These are phyloP conservation scores for Reticulitermes lucifugus DNA, from an alignment of 2,888 invertebrate species.

Conservation along the genomic window DNA sequence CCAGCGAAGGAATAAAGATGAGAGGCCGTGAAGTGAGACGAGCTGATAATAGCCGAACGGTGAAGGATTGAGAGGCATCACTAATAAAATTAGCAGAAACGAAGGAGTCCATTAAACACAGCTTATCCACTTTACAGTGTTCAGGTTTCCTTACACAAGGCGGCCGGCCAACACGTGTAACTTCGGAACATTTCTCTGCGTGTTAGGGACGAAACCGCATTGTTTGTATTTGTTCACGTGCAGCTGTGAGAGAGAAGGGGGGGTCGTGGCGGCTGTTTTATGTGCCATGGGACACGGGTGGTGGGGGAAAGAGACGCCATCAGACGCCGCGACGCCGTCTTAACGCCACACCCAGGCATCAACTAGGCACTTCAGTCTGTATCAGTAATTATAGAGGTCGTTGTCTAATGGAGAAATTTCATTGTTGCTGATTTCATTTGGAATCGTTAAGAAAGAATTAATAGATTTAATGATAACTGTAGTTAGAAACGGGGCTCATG, in stretches of 20 bases:
- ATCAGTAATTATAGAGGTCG: not conserved
- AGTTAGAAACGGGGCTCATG: too few relatives aligned
- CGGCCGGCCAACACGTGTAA: not conserved
- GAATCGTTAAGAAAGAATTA: not conserved
- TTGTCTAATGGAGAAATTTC: not conserved
- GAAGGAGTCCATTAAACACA: not conserved
- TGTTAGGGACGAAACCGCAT: not conserved
- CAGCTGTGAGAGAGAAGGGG: too few relatives aligned
- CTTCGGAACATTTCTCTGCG: not conserved
- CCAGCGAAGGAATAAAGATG: too few relatives aligned
- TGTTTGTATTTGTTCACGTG: constrained; percentile 2
- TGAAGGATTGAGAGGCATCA: not conserved
- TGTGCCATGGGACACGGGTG: not conserved
- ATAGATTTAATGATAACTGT: too few relatives aligned
- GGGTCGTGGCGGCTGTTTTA: not conserved
- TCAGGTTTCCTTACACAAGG: too few relatives aligned
- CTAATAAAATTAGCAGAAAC: not conserved
- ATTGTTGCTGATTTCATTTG: not conserved
- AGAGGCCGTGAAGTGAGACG: too few relatives aligned
- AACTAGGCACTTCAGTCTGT: not conserved
- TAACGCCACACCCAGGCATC: constrained; percentile 16
- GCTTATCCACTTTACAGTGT: too few relatives aligned
- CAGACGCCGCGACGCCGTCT: not conserved
- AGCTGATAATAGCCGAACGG: not conserved
- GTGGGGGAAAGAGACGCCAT: constrained; percentile 23